phyloP scores from a whole-genome alignment of 2,797 vertebrate genomes.

The Mormyrops attenuatus region DNA sequence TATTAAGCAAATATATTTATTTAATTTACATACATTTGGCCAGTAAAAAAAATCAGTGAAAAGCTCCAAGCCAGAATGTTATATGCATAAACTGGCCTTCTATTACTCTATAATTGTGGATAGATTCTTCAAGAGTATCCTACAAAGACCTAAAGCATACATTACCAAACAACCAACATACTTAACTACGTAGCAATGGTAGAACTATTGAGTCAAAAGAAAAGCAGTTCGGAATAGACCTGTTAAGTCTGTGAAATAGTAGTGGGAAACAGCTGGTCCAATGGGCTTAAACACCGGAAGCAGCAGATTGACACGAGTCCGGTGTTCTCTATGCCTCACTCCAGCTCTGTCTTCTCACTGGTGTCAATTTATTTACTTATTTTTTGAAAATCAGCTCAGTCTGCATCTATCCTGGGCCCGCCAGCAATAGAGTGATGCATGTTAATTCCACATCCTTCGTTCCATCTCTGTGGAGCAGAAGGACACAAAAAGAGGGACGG shows the following conservation, averaged over 20 bases:
- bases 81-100: background rate
- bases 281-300: background rate
- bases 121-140: background rate
- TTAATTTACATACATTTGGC: slow-evolving; percentile 11
- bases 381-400: slow-evolving; percentile 18
- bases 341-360: slow-evolving; percentile 30
- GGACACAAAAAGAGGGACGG: background rate
- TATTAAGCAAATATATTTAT: slow-evolving; percentile 1
- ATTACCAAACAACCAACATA: background rate
- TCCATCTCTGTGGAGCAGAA: slow-evolving; percentile 54
- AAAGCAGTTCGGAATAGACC: background rate
- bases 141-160: background rate
- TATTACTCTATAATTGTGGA: background rate
- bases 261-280: background rate
- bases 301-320: slow-evolving; percentile 33
- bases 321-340: slow-evolving; percentile 33
- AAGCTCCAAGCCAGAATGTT: background rate
- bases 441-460: slow-evolving; percentile 60
- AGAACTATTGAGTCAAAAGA: background rate
- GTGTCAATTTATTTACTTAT: slow-evolving; percentile 25
- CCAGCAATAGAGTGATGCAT: slow-evolving; percentile 66
- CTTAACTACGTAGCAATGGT: background rate
- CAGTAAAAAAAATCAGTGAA: slow-evolving; percentile 6
- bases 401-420: slow-evolving; percentile 73
- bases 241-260: background rate